Conservation (phyloP, 2,113 vertebrate species). For the Oreochromis niloticus region DNA sequence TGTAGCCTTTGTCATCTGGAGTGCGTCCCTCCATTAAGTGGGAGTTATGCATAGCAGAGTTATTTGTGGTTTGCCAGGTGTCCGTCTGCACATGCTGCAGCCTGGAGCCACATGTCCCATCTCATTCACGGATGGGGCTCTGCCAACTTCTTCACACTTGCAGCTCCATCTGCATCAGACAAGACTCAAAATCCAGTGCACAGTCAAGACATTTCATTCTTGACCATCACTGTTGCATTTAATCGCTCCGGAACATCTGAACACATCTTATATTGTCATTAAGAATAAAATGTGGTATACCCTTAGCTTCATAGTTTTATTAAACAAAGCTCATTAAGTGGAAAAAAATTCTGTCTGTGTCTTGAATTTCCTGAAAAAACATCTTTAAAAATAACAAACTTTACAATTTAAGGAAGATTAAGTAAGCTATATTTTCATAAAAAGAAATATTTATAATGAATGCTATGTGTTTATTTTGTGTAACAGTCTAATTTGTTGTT, state of each 20-base stretch:
- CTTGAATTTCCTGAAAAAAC: not conserved
- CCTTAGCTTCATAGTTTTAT: not conserved
- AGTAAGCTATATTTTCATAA: not conserved
- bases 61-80: slow-evolving; percentile 15
- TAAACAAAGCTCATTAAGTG: not conserved
- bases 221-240: not conserved
- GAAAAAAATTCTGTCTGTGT: not conserved
- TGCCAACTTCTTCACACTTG: slow-evolving; percentile 6
- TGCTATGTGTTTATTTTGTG: not conserved
- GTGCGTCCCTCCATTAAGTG: not conserved
- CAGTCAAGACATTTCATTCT: not conserved
- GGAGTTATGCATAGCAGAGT: slow-evolving; percentile 9
- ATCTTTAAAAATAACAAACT: not conserved
- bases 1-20: not conserved
- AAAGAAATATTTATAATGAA: not conserved
- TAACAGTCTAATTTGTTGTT: not conserved
- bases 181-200: not conserved
- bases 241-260: not conserved
- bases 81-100: slow-evolving; percentile 22
- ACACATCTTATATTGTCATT: not conserved
- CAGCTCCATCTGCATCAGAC: slow-evolving; percentile 18
- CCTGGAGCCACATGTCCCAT: slow-evolving; percentile 31
- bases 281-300: not conserved
- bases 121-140: slow-evolving; percentile 9
- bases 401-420: not conserved